Conservation (phyloP, 2,797 vertebrate genomes). For the Threskiornis aethiopicus region DNA sequence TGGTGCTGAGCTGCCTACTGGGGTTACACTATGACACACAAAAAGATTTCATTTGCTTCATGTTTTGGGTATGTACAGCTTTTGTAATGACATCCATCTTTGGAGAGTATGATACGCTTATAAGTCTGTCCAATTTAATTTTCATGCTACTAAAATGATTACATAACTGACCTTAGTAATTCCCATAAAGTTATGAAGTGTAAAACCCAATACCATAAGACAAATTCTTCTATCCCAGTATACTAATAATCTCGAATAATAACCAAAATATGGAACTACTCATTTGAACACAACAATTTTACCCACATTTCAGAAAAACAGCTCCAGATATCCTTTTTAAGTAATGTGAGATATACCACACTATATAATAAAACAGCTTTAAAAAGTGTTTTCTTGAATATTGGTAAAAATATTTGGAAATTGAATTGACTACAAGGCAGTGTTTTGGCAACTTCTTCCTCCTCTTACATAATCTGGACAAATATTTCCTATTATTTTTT, state of each 20-base stretch:
- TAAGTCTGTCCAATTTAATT: slow-evolving; percentile 9
- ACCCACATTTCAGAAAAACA: neutral
- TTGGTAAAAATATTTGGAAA: neutral
- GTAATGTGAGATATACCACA: neutral
- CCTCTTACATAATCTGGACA: neutral
- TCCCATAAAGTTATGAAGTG: neutral
- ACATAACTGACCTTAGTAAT: neutral
- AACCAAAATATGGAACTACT: neutral
- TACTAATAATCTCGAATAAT: neutral
- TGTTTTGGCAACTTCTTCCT: neutral
- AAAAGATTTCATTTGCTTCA: neutral
- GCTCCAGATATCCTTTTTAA: neutral
- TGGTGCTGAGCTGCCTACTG: neutral
- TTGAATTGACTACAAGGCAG: neutral
- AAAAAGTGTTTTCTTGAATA: neutral
- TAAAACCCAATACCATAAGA: neutral
- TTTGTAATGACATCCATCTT: neutral
- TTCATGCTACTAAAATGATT: neutral
- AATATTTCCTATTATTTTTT: neutral
- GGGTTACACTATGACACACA: neutral
- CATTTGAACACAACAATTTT: neutral
- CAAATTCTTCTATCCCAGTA: neutral
- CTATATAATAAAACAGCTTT: neutral
- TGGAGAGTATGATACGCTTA: neutral
- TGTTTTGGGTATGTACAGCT: neutral